Conservation (phyloP, 2,113 vertebrate genomes). For the Pionites leucogaster region DNA sequence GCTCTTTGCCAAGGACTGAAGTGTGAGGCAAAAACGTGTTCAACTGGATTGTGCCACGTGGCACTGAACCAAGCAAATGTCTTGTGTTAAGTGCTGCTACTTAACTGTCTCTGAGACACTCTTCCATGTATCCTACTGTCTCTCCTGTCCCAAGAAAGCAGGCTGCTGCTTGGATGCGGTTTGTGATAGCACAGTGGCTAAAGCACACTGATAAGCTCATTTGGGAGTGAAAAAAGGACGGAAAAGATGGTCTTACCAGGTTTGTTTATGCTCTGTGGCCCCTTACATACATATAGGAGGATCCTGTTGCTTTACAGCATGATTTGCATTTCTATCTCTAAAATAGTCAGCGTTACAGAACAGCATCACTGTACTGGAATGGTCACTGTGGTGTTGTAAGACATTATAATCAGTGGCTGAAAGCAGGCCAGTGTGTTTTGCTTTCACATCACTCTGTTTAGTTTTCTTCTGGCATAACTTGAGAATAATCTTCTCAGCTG, state of each 20-base stretch:
- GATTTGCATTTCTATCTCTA: background rate
- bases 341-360: background rate
- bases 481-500: background rate
- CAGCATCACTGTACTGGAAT: background rate
- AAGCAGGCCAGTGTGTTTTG: background rate
- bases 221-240: background rate
- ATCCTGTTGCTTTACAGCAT: background rate
- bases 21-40: background rate
- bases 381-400: background rate
- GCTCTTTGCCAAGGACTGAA: background rate
- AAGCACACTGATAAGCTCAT: background rate
- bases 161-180: background rate
- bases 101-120: background rate
- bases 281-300: background rate
- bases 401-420: background rate
- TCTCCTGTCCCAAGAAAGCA: background rate
- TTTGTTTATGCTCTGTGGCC: background rate
- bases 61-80: background rate
- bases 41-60: background rate
- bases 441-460: background rate
- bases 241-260: background rate
- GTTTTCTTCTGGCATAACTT: background rate
- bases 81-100: background rate
- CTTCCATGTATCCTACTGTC: fast-evolving
- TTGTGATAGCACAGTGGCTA: background rate